Conservation (phyloP, 2,888 invertebrate genomes). For the Limnephilus marmoratus region DNA sequence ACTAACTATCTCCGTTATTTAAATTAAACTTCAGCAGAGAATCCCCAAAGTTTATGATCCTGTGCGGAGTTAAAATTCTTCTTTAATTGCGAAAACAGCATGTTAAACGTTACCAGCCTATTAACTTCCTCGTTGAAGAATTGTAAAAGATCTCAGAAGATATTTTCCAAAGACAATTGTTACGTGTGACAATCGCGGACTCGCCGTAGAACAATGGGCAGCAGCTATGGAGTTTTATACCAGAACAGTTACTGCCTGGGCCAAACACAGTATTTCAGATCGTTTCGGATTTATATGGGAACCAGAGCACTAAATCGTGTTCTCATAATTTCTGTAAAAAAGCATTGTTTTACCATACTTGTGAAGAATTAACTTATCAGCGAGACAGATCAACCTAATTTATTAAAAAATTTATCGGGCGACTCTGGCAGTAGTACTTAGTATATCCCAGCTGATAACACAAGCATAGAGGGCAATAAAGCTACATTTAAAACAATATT, state of each 20-base stretch:
- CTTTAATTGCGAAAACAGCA: neutral
- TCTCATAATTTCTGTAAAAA: neutral
- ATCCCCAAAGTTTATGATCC: neutral
- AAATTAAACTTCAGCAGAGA: neutral
- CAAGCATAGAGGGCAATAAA: neutral
- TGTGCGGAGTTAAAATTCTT: neutral
- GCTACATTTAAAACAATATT: neutral
- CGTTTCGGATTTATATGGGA: constrained; percentile 23
- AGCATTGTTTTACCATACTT: neutral
- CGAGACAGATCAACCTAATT: neutral
- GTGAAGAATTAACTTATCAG: neutral
- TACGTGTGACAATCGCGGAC: constrained; percentile 9
- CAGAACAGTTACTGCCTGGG: constrained; percentile 29
- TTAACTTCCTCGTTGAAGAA: neutral
- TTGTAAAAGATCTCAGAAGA: neutral
- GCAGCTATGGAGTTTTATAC: neutral
- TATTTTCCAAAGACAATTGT: neutral
- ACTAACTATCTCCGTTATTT: neutral
- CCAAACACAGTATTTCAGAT: neutral
- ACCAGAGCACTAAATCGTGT: constrained; percentile 30
- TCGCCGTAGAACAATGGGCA: neutral
- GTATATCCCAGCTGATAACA: neutral
- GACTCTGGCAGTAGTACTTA: neutral
- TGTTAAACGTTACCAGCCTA: neutral
- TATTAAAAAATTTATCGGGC: neutral